Evolutionary conservation across 2,797 vertebrate species (phyloP), one percentile per base, ranked within the genome.

Genomic region (Poeciliopsis turneri): DNA sequence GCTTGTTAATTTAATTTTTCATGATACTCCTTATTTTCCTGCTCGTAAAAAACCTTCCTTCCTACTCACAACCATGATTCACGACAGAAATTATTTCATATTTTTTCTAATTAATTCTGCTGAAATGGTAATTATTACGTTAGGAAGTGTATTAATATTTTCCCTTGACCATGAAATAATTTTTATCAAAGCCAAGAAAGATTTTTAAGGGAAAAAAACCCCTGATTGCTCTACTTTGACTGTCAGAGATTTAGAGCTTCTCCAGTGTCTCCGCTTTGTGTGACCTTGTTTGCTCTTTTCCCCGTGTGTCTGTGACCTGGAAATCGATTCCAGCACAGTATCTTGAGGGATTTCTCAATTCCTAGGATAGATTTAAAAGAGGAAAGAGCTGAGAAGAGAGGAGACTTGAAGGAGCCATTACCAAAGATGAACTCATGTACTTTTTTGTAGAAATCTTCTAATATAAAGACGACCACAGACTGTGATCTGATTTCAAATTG

Each of bases 231-330:
- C 25, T 13, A 23, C 33, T 77, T 23, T 11, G n/a, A 57, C 66
- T 30, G 12, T 43, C 25, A 16, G 25, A 77, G 25, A 70, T 61
- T 43, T 18, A 28, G 61, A 45, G 28, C n/a, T 75, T 12, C 39
- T 36, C 12, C 25, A 30, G 59, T 72, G 49, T 39, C 39, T 71
- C 39, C 36, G n/a, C 15, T 73, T 61, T 39, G 11, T 47, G 28
- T 49, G 41, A 47, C 51, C 30, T 72, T 78, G 28, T 78, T 57
- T 59, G n/a, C 23, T 72, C n/a, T 78, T 39, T 16, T 71, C 30
- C 13, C 13, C 30, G 41, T 43, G 30, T 53, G 49, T 13, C 66
- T 57, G 36, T 70, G 49, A 70, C 39, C 49, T 47, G 51, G 69
- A 61, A 78, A 78, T 57, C 11, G 43, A 57, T 59, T 53, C 51